Conservation (phyloP, 2,797 vertebrate species). For the Sebastes diploproa region DNA sequence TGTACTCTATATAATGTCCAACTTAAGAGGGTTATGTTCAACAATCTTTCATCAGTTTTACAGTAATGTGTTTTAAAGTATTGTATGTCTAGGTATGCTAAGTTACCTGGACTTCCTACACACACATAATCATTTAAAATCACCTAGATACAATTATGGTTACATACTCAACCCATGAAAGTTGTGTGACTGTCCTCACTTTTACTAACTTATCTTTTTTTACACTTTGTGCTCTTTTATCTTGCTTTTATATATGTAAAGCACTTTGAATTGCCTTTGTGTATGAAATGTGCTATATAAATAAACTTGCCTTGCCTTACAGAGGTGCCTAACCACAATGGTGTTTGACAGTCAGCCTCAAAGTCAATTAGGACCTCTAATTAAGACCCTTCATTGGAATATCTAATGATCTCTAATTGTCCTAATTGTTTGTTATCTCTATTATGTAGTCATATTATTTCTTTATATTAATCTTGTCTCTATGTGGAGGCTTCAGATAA, state of each 20-base stretch:
- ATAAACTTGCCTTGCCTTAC: too few relatives aligned
- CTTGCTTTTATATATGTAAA: too few relatives aligned
- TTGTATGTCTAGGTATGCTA: background rate
- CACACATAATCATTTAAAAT: background rate
- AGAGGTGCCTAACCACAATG: background rate
- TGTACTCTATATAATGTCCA: too few relatives aligned
- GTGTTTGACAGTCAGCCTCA: background rate
- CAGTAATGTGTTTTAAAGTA: too few relatives aligned
- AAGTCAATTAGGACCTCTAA: background rate
- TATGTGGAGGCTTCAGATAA: too few relatives aligned
- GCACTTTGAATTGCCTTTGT: too few relatives aligned
- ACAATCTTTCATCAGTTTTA: too few relatives aligned
- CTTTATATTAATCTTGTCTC: too few relatives aligned
- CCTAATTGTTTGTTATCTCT: too few relatives aligned
- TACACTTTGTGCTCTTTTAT: too few relatives aligned
- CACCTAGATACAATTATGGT: background rate
- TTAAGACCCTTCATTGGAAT: slow-evolving; percentile 6
- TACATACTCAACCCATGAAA: background rate
- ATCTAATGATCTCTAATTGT: background rate
- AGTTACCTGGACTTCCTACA: background rate
- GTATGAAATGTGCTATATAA: background rate
- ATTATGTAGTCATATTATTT: too few relatives aligned
- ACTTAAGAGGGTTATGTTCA: too few relatives aligned
- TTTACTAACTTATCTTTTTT: background rate
- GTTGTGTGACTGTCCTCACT: background rate